These are phyloP conservation scores for Seladonia tumulorum DNA, from an alignment of 2,888 invertebrate species.

Conservation along the genomic window DNA sequence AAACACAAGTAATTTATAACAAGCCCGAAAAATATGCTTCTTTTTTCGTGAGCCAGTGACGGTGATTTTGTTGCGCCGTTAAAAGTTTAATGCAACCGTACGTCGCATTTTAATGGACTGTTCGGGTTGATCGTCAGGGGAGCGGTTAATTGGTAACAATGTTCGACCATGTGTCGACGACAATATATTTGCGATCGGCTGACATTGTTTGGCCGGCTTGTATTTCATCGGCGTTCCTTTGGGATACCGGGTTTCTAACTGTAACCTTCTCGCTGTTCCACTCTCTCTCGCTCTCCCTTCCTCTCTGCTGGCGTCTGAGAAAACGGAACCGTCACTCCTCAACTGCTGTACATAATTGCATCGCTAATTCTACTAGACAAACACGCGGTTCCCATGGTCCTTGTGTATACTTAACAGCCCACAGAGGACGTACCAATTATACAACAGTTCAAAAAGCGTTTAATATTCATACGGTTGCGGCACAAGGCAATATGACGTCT, in stretches of 20 bases:
- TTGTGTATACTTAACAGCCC: constrained; percentile 53
- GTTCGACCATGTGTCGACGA: constrained; percentile 23
- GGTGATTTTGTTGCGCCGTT: constrained; percentile 17
- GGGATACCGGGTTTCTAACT: background rate
- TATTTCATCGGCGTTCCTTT: constrained; percentile 41
- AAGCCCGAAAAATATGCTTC: background rate
- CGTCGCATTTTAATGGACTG: constrained; percentile 45
- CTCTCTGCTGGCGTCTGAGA: constrained; percentile 48
- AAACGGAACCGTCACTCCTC: constrained; percentile 47
- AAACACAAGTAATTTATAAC: background rate
- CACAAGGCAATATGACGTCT: constrained; percentile 25
- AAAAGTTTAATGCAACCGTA: constrained; percentile 43
- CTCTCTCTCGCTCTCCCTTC: background rate
- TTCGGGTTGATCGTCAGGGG: constrained; percentile 22
- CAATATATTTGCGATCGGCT: constrained; percentile 43
- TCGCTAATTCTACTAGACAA: constrained; percentile 63
- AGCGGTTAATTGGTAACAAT: constrained; percentile 51
- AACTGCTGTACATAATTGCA: constrained; percentile 65
- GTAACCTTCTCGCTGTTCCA: background rate
- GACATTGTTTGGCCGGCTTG: constrained; percentile 27
- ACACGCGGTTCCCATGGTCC: constrained; percentile 25
- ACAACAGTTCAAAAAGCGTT: constrained; percentile 52
- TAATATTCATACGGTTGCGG: constrained; percentile 50
- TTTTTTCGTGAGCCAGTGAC: constrained; percentile 12
- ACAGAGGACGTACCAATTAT: constrained; percentile 54